Evolutionary conservation across 2,797 vertebrate species (phyloP).

Genomic region (Loris lydekkerianus): DNA sequence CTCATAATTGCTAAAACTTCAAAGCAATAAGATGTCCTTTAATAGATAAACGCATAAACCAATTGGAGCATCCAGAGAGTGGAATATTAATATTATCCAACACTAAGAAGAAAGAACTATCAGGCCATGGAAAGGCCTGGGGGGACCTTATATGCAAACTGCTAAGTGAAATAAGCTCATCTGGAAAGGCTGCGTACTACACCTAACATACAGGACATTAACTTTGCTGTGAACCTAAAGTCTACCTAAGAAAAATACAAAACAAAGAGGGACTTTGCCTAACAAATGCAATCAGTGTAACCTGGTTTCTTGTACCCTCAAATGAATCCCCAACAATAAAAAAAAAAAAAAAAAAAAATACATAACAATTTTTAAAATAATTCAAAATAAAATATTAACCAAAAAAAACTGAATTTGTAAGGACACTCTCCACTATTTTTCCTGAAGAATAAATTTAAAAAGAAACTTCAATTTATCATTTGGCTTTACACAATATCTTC

Average conservation of each 20-base stretch:
- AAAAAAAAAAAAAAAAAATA: not conserved
- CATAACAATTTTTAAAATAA: not conserved
- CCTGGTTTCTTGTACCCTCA: no score
- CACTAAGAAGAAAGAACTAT: not conserved
- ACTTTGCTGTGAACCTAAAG: not conserved
- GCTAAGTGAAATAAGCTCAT: not conserved
- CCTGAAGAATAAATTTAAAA: not conserved
- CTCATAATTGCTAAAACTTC: not conserved
- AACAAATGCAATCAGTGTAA: no score
- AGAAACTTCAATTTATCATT: not conserved
- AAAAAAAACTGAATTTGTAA: not conserved
- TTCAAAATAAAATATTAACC: conserved; percentile 17
- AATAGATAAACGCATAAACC: not conserved
- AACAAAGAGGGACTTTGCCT: not conserved
- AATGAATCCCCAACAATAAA: no score
- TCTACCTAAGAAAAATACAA: not conserved
- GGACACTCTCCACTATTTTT: not conserved
- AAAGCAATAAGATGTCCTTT: not conserved
- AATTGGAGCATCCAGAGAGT: not conserved
- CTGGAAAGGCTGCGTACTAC: not conserved
- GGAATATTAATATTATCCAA: no score
- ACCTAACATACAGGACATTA: not conserved
- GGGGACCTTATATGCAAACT: not conserved
- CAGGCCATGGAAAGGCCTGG: not conserved
- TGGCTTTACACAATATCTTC: not conserved